Conservation (phyloP, 2,113 vertebrate genomes). For the Trogon melanurus region DNA sequence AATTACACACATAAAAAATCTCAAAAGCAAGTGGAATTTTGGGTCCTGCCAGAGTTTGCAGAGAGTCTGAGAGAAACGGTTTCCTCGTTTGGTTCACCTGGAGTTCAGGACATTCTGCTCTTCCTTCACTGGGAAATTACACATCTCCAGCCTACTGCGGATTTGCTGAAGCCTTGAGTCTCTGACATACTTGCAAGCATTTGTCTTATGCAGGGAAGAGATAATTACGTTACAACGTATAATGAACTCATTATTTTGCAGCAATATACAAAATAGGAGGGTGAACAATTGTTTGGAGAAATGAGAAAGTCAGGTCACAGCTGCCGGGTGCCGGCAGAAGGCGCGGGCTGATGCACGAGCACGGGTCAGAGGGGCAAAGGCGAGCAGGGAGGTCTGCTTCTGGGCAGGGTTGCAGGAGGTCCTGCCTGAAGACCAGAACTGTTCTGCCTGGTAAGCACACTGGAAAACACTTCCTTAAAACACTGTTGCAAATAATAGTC, state of each 20-base stretch:
- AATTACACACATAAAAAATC: background rate
- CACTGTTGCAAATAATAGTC: constrained; percentile 33
- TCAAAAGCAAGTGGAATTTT: background rate
- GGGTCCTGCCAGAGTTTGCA: background rate
- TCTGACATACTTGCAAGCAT: background rate
- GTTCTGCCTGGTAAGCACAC: background rate
- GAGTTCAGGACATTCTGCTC: background rate
- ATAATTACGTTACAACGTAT: background rate
- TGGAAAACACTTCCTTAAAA: constrained; percentile 51
- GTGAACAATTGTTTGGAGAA: background rate
- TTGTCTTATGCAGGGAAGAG: background rate
- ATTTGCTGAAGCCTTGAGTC: background rate
- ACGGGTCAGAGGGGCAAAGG: background rate
- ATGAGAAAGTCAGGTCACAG: background rate
- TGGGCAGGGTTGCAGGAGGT: background rate
- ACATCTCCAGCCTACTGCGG: background rate
- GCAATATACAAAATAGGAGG: background rate
- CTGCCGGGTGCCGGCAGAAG: background rate
- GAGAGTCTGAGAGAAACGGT: background rate
- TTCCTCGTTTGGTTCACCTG: background rate
- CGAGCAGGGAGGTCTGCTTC: background rate
- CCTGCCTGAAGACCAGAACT: background rate
- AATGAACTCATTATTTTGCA: background rate
- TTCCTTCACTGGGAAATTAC: background rate
- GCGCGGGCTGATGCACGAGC: background rate